phyloP scores from a whole-genome alignment of 2,113 vertebrate species.

The human region GRCh38 chrX:24530501-24531000 shows the following conservation, averaged over 20 bases:
- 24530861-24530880: background rate
- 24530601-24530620: background rate
- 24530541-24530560: slow-evolving; percentile 20
- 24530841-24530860: background rate
- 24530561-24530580: background rate
- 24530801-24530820: slow-evolving; percentile 19
- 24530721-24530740: background rate
- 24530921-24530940: background rate
- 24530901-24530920: background rate
- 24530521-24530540: background rate
- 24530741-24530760: background rate
- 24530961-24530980: slow-evolving; percentile 17
- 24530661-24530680: background rate
- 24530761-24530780: background rate
- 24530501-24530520: slow-evolving; percentile 5
- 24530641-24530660: background rate
- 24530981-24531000: slow-evolving; percentile 26
- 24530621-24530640: background rate
- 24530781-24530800: slow-evolving; percentile 13
- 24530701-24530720: background rate
- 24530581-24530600: fast-evolving
- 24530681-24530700: background rate
- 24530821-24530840: background rate
- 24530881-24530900: background rate
- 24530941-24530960: slow-evolving; percentile 36